A percentile compares a stretch with the other conserved stretches of the same genome.
Evolutionary conservation across 2,888 invertebrate genomes (phyloP).

Genomic region (Parasteatoda lunata): DNA sequence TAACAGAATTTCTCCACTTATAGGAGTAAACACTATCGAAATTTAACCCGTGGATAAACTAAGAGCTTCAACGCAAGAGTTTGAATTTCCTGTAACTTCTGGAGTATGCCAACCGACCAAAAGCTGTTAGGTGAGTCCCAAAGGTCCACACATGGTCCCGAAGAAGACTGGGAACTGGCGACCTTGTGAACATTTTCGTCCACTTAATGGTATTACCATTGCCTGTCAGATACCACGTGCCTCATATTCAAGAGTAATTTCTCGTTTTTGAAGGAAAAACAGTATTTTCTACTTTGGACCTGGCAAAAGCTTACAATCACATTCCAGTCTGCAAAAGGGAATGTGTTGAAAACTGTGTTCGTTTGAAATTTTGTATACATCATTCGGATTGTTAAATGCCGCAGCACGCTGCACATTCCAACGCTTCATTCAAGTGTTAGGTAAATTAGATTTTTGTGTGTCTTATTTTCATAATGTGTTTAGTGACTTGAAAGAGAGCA

Average conservation of each 20-base stretch:
- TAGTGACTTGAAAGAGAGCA: neutral
- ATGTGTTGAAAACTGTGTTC: slow-evolving; percentile 74
- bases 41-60: neutral
- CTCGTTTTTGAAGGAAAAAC: slow-evolving; percentile 69
- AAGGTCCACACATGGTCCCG: slow-evolving; percentile 21
- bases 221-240: slow-evolving; percentile 74
- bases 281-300: slow-evolving; percentile 14
- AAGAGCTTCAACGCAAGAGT: slow-evolving; percentile 10
- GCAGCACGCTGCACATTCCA: slow-evolving; percentile 66
- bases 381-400: slow-evolving; percentile 74
- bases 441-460: neutral
- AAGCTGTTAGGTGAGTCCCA: slow-evolving; percentile 8
- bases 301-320: slow-evolving; percentile 13
- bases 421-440: neutral
- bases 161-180: slow-evolving; percentile 63
- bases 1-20: slow-evolving; percentile 12
- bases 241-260: slow-evolving; percentile 73
- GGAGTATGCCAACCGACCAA: slow-evolving; percentile 9
- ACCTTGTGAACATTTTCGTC: slow-evolving; percentile 74
- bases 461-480: neutral
- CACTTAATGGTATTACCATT: slow-evolving; percentile 72
- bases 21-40: neutral
- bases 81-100: slow-evolving; percentile 6
- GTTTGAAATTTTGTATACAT: slow-evolving; percentile 73
- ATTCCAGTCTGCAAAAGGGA: slow-evolving; percentile 56